A percentile compares a stretch with the other conserved stretches of the same genome.
Evolutionary conservation across 2,797 vertebrate genomes (phyloP).

Genomic region (Aldrovandia affinis): DNA sequence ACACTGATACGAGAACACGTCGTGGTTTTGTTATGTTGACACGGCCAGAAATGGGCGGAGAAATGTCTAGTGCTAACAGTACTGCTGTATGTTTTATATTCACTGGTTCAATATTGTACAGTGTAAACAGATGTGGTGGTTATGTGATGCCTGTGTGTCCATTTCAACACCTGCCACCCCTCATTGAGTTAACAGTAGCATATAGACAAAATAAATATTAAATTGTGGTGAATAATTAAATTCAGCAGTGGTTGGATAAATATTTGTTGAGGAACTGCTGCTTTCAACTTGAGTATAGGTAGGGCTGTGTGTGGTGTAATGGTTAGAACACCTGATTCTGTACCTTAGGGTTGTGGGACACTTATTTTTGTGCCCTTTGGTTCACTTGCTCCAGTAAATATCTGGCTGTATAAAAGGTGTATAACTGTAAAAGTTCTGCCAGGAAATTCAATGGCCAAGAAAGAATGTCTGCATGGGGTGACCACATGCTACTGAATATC

Average conservation of each 20-base stretch:
- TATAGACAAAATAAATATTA: not conserved
- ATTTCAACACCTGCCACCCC: not conserved
- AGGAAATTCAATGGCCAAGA: too few relatives aligned
- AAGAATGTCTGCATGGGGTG: not conserved
- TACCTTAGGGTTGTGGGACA: not conserved
- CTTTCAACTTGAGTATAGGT: not conserved
- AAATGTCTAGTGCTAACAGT: not conserved
- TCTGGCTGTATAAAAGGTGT: too few relatives aligned
- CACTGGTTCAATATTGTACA: not conserved
- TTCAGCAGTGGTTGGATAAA: not conserved
- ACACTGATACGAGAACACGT: not conserved
- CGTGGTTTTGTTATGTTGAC: not conserved
- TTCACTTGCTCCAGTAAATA: too few relatives aligned
- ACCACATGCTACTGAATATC: not conserved
- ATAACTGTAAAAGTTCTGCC: too few relatives aligned
- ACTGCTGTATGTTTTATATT: not conserved
- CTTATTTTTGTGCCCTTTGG: too few relatives aligned
- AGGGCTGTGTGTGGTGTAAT: not conserved
- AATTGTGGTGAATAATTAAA: not conserved
- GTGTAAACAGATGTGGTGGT: not conserved
- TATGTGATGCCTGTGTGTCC: not conserved
- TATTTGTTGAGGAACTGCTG: not conserved
- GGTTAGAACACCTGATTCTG: not conserved
- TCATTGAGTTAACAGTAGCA: slow-evolving; percentile 2
- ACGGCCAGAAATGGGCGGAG: not conserved